Conservation (phyloP, 2,113 vertebrate species). For the Beaufortia kweichowensis region DNA sequence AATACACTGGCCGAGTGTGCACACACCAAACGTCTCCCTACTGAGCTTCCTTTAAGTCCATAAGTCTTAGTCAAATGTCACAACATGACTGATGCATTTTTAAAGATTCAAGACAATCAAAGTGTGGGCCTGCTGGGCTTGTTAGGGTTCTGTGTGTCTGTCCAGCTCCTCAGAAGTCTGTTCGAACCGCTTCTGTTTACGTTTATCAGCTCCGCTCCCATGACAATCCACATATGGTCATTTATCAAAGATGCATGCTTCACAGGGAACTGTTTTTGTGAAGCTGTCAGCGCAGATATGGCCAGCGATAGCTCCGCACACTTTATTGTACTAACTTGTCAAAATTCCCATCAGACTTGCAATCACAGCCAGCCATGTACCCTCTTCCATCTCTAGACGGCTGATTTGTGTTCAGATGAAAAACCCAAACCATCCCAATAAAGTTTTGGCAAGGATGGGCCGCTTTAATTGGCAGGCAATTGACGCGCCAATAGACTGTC, state of each 20-base stretch:
- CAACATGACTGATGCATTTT: constrained; percentile 48
- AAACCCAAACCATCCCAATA: constrained; percentile 69
- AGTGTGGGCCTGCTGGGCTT: constrained; percentile 24
- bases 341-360: constrained; percentile 73
- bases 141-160: constrained; percentile 42
- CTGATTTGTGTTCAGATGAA: constrained; percentile 67
- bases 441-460: constrained; percentile 77
- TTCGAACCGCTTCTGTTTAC: constrained; percentile 46
- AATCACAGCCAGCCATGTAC: constrained; percentile 71
- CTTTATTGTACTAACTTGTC: constrained; percentile 67
- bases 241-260: constrained; percentile 54
- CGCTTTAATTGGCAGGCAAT: constrained; percentile 78
- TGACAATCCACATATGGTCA: constrained; percentile 54
- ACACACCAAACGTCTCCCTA: constrained; percentile 33
- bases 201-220: constrained; percentile 32
- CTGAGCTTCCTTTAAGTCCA: constrained; percentile 36
- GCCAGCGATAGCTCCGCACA: constrained; percentile 55
- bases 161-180: constrained; percentile 45
- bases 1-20: constrained; percentile 38
- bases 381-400: constrained; percentile 68
- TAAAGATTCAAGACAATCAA: constrained; percentile 45
- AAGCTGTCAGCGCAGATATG: constrained; percentile 52
- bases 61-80: constrained; percentile 50
- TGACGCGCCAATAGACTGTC: constrained; percentile 75
- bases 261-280: constrained; percentile 52